A percentile compares a stretch with the other conserved stretches of the same genome.
These are phyloP conservation scores for Coecobrya sp. DNA, from an alignment of 2,888 invertebrate genomes.

Conservation along the genomic window DNA sequence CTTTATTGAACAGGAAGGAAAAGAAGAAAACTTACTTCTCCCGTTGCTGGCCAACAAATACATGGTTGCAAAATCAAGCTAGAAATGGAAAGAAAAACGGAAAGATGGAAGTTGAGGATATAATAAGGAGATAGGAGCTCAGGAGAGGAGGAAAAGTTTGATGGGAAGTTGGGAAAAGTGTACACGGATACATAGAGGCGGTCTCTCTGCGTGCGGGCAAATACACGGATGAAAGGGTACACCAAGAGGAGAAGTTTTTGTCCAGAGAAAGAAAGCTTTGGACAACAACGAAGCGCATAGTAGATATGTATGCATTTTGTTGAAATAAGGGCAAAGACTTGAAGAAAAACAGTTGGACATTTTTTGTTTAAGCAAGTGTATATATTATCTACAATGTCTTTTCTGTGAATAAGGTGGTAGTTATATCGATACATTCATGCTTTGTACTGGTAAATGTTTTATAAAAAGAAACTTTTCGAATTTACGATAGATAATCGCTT, in stretches of 20 bases:
- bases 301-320: no score
- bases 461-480: no score
- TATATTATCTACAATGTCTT: no score
- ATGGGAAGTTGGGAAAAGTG: conserved; percentile 79
- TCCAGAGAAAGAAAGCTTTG: conserved; percentile 63
- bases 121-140: neutral
- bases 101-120: conserved; percentile 13
- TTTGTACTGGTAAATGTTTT: no score
- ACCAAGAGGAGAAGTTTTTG: conserved; percentile 43
- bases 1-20: conserved; percentile 28
- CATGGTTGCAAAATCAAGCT: conserved; percentile 2
- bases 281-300: neutral
- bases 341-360: no score
- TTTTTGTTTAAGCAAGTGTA: no score
- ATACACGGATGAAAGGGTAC: conserved; percentile 65
- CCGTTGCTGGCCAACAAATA: conserved; percentile 60
- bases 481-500: no score
- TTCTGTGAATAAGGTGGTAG: no score
- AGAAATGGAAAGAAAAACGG: conserved; percentile 37
- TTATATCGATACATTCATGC: no score
- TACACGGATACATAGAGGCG: conserved; percentile 24
- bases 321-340: no score
- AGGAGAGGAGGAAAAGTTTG: conserved; percentile 73
- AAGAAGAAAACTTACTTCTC: conserved; percentile 4
- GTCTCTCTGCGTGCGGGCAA: conserved; percentile 23